Conservation (phyloP, 2,113 vertebrate genomes). For the Oryctolagus cuniculus region DNA sequence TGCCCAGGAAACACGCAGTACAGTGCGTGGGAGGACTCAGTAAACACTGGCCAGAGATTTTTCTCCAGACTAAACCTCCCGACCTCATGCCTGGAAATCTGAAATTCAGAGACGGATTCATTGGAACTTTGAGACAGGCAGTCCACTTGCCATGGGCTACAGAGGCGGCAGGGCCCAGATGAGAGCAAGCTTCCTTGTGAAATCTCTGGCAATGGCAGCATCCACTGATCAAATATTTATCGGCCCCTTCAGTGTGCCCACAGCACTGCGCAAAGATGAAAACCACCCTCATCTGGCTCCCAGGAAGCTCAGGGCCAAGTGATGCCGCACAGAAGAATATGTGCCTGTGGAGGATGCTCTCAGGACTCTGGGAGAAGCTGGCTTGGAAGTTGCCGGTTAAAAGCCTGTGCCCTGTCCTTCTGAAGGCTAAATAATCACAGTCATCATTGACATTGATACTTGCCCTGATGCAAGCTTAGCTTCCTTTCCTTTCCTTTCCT, state of each 20-base stretch:
- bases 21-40: neutral
- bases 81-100: neutral
- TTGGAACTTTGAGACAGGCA: neutral
- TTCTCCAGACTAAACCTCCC: neutral
- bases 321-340: accelerated
- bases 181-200: neutral
- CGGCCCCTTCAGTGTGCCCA: neutral
- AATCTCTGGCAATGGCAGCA: neutral
- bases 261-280: neutral
- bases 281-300: neutral
- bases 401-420: neutral
- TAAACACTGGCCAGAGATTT: neutral
- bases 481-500: too few relatives aligned
- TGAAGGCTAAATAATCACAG: neutral
- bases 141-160: neutral
- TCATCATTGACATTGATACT: neutral
- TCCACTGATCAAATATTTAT: conserved; percentile 58
- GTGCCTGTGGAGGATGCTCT: neutral
- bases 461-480: neutral
- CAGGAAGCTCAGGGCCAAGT: neutral
- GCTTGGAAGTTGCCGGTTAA: neutral
- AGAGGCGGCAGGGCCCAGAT: neutral
- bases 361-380: neutral
- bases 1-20: neutral
- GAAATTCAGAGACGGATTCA: neutral